Evolutionary conservation across 2,797 vertebrate genomes (phyloP), one percentile per base, ranked within the genome.

Genomic region (Hylomyscus alleni): DNA sequence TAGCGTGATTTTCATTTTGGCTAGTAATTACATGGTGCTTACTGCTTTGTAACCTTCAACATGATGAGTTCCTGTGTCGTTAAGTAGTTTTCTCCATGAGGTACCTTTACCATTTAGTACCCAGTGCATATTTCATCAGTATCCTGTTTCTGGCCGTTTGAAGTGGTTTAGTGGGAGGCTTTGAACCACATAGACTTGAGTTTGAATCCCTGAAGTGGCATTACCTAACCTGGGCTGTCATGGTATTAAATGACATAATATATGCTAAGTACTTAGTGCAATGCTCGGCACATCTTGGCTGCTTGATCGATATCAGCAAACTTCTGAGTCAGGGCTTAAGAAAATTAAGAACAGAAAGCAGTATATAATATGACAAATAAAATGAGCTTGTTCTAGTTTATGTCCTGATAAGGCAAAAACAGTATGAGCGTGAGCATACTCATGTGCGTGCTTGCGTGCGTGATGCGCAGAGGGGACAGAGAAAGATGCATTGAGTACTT

Each of bases 1-100:
- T 97, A 96, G 88, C 85, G 92, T 96, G 96, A 95, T 97, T 95
- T 97, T 97, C 56, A 95, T 69, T 78, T 96, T 97, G 91, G 56
- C 94, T 97, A 3, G 24, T 93, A 83, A 96, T 96, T 93, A 86
- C 75, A 67, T 76, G 89, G 29, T 91, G 82, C 75, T 94, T 95
- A 85, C 17, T 94, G 52, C 90, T 96, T 94, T 86, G 69, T 92
- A 95, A 91, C 86, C 52, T 95, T 96, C 88, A 87, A 2, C 78
- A 34, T 92, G 77, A 94, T 93, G 56, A n/a, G 77, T 95, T 97
- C 47, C 44, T 78, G 1, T 90, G 50, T 89, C 82, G 58, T 94
- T 95, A 94, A 93, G 73, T 92, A 81, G 58, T 82, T 69, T 95
- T 78, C 72, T 93, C 52, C n/a, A 69, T 72, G 67, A 95, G 37